Percentiles rank a stretch among this genome's conserved stretches.
Evolutionary conservation across 2,888 invertebrate species (phyloP).

Genomic region (Nymphalis urticae): DNA sequence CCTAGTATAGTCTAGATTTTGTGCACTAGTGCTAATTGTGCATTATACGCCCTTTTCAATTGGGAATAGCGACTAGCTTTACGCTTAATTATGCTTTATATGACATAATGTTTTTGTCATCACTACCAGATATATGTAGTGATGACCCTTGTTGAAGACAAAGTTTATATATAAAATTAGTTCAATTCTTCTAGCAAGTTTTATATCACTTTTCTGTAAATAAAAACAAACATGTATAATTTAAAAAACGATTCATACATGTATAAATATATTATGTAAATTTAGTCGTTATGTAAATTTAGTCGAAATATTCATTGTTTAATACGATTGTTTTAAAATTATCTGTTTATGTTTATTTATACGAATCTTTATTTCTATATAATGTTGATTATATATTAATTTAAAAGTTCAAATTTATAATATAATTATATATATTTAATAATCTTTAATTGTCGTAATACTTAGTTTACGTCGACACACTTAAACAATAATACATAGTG

Average conservation of each 20-base stretch:
- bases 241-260: conserved; percentile 32
- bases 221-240: conserved; percentile 23
- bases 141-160: conserved; percentile 1
- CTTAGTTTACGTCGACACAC: conserved; percentile 58
- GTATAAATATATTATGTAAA: conserved; percentile 38
- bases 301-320: conserved; percentile 34
- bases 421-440: conserved; percentile 21
- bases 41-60: conserved; percentile 39
- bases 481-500: conserved; percentile 56
- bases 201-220: conserved; percentile 20
- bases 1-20: conserved; percentile 76
- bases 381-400: conserved; percentile 21
- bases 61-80: conserved; percentile 15
- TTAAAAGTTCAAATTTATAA: conserved; percentile 28
- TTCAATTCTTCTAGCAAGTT: conserved; percentile 14
- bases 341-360: conserved; percentile 18
- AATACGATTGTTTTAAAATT: conserved; percentile 19
- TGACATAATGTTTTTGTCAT: neutral
- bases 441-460: conserved; percentile 26
- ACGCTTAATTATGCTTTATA: neutral
- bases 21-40: conserved; percentile 63
- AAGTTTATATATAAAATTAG: conserved; percentile 16
- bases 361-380: conserved; percentile 15
- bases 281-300: conserved; percentile 39
- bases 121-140: neutral